phyloP scores from a whole-genome alignment of 2,797 vertebrate genomes.

The Arnoldichthys spilopterus region DNA sequence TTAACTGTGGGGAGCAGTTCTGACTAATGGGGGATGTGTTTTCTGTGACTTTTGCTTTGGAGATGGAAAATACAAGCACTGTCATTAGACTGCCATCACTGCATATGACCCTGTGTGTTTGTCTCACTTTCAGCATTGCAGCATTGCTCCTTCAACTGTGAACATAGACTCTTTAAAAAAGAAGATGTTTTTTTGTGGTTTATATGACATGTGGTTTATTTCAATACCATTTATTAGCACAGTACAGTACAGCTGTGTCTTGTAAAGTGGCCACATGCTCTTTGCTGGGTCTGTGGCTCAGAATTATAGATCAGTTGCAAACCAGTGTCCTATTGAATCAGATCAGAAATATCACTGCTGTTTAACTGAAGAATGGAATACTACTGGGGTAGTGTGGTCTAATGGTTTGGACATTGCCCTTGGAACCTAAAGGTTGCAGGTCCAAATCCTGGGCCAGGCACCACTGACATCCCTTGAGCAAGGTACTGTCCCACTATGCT shows the following conservation, averaged over 20 bases:
- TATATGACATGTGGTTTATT: neutral
- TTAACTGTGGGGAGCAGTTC: neutral
- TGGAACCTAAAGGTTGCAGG: no score
- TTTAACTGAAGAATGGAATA: neutral
- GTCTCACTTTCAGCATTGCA: no score
- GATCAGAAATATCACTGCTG: neutral
- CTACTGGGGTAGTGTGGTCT: neutral
- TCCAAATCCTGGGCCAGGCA: no score
- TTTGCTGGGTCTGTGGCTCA: neutral
- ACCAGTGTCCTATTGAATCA: neutral
- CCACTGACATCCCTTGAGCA: no score
- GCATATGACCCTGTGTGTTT: neutral
- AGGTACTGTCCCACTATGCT: no score
- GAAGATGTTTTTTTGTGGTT: neutral
- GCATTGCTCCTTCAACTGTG: neutral
- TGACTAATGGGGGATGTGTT: neutral
- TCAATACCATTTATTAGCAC: neutral
- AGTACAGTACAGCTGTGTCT: neutral
- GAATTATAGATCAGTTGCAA: neutral
- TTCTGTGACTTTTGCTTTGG: neutral
- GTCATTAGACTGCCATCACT: slow-evolving; percentile 4
- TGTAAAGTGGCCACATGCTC: neutral
- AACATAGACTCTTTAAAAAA: neutral
- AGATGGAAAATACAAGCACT: neutral
- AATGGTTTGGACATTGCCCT: no score